Evolutionary conservation across 2,888 invertebrate genomes (phyloP), one percentile per base, ranked within the genome.

Genomic region (Chesias legatella): DNA sequence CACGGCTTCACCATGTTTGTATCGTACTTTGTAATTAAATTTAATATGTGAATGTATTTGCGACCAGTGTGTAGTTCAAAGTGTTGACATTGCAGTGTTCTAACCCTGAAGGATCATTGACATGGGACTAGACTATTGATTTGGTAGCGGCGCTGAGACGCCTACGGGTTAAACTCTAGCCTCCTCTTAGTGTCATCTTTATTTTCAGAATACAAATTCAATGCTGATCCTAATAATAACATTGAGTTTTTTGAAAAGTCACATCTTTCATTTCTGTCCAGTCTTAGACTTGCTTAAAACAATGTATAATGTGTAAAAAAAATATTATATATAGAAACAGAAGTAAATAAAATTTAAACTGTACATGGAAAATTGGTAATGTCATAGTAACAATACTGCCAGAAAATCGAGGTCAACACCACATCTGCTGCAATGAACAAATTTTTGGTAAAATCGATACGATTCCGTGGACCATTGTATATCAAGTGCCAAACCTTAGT

Each of bases 121-220:
- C 64, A 60, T 60, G 56, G 51, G 44, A 46, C 32, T 67, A 67
- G 44, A 46, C 32, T 67, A 67, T 66, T 60, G 66, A 64, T 66
- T 66, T 55, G 55, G 57, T 56, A 57, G 53, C 51, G 49, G 48
- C 51, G 53, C 50, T 46, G 21, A 33, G 39, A 35, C 43, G 38
- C 24, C 42, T 33, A 35, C 27, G 34, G 37, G 32, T 28, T 49
- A 49, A 54, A 53, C 31, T 21, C 33, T 41, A 37, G 23, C 38
- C 26, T 44, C 10, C 28, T 21, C 25, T 27, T 21, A 34, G 22
- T 39, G 24, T 37, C 28, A 25, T n/a, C n/a, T 22, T 30, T 26
- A 26, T 30, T 30, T 9, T 22, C 21, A 7, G 4, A 34, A 5
- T 25, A 10, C 23, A 24, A 24, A 24, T 20, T 20, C 8, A 28